phyloP scores from a whole-genome alignment of 2,797 vertebrate species.

The Leontocebus nigricollis region DNA sequence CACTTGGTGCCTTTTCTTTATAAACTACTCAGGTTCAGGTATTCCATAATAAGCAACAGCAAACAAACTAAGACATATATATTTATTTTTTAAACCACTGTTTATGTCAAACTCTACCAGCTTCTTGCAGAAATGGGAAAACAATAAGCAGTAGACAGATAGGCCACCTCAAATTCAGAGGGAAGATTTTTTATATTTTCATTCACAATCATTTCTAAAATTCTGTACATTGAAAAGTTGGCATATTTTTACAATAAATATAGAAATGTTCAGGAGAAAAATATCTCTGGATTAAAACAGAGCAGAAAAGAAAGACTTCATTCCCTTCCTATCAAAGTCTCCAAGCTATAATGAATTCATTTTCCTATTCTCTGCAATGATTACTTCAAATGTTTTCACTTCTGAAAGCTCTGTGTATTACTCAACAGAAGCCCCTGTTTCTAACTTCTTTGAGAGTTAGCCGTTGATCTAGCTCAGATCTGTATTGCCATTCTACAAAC shows the following conservation, averaged over 20 bases:
- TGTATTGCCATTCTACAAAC: accelerated
- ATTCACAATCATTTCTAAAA: not conserved
- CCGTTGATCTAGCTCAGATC: not conserved
- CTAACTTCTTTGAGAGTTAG: not conserved
- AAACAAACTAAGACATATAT: not conserved
- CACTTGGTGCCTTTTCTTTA: not conserved
- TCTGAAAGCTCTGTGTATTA: not conserved
- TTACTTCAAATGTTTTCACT: not conserved
- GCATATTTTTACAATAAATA: not conserved
- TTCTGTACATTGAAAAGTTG: not conserved
- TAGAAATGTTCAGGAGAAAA: not conserved
- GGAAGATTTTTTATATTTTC: not conserved
- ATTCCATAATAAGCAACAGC: not conserved
- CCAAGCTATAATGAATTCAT: not conserved
- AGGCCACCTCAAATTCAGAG: not conserved
- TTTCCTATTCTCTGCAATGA: not conserved
- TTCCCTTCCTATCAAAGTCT: not conserved
- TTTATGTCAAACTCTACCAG: not conserved
- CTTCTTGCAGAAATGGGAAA: not conserved
- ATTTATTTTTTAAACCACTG: not conserved
- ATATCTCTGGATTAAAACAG: not conserved
- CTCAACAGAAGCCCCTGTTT: not conserved
- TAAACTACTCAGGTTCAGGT: not conserved
- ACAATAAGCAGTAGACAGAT: not conserved
- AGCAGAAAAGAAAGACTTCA: not conserved